Evolutionary conservation across 2,888 invertebrate species (phyloP), one percentile per base, ranked within the genome.

Genomic region (Amblyjoppa proteus): DNA sequence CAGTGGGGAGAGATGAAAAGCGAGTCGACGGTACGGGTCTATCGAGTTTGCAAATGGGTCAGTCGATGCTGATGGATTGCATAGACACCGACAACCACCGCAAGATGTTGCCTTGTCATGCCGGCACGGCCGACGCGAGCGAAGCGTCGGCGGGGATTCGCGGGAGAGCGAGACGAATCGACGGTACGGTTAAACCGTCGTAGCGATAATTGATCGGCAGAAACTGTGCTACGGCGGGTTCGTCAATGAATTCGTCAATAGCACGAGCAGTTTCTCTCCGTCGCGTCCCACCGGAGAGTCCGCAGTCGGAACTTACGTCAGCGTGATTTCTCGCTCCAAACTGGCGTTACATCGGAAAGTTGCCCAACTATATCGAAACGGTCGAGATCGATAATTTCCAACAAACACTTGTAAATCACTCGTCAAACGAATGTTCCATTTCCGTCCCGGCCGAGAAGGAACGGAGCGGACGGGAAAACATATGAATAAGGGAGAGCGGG

Each of bases 31-130:
- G 80, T 64, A 73, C 45, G 71, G 45, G 79, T 85, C 76, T 83
- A 85, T 85, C 83, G 83, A 83, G 83, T 73, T 85, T 85, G 85
- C 80, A 85, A 85, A 83, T 76, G 73, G 85, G 85, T 85, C 85
- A 80, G 83, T 83, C 85, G 83, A 80, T 81, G 85, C 73, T 80
- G 85, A 83, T 83, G 83, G 83, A 85, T 85, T 80, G 85, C 73
- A 81, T 76, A 83, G 83, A 83, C 80, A 74, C 28, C 68, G 76
- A 53, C 83, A 83, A 80, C 83, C 76, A 80, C 85, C 76, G 77
- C 85, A 85, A 85, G 85, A 85, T 83, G 85, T 85, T 85, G 73
- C 83, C 76, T 83, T 68, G 73, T 74, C 69, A 70, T 66, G 68
- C 77, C 73, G 81, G 73, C 45, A 64, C 77, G 13, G 25, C 25